Evolutionary conservation across 2,797 vertebrate genomes (phyloP), one percentile per base, ranked within the genome.

Genomic region (Lagodon rhomboides): DNA sequence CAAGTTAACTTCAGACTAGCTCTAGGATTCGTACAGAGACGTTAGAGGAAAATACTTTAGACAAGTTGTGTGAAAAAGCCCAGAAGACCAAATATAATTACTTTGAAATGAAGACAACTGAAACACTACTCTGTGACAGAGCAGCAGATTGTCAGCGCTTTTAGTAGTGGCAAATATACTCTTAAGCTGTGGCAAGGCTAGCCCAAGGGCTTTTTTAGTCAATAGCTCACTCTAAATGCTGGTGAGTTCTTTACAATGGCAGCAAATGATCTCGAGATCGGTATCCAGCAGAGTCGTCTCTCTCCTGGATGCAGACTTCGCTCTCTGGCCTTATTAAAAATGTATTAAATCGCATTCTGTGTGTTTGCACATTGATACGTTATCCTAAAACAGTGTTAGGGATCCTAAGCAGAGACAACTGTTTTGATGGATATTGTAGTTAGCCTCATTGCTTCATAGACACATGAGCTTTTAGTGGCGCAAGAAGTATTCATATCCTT

Each of bases 261-360:
- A 90, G 85, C 78, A 88, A 87, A 83, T 84, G 59, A 91, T 92
- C 68, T 86, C 58, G 43, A 82, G 75, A 82, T 90, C 73, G 84
- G 72, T 71, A 71, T 80, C 70, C 65, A 69, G 70, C 76, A 61
- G 72, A 79, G 71, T 77, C 65, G 75, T 73, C 62, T 54, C 73
- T 82, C 38, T 34, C 34, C 34, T 38, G 3, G 10, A 38, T 38
- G 38, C 38, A 38, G 38, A 11, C 38, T 38, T 38, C 2, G 2
- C 38, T 66, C 67, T 54, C 61, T 53, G 67, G 70, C 82, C 75
- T 91, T 84, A 93, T 95, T 92, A 94, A 92, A 93, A 92, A 92
- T 91, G 56, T 77, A 93, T 91, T 76, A 74, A 54, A 78, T 61
- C 46, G 18, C 75, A 86, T 82, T 91, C 80, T 71, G 87, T 89